These are phyloP conservation scores for Geococcyx californianus DNA, from an alignment of 2,113 vertebrate genomes.

Conservation along the genomic window DNA sequence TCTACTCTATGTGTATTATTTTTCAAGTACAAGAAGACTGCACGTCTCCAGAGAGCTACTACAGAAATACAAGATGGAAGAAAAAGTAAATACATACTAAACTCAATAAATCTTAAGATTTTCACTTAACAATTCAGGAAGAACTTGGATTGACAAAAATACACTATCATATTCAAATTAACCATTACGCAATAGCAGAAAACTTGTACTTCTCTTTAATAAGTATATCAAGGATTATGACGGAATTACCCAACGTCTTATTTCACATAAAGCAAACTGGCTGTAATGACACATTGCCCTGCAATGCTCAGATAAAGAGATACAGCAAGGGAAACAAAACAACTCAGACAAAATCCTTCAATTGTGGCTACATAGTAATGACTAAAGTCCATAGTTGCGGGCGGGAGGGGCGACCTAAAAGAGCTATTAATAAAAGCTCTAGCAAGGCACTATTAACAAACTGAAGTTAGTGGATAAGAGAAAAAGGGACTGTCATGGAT, in stretches of 20 bases:
- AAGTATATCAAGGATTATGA: neutral
- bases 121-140: neutral
- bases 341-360: neutral
- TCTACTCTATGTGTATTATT: accelerated
- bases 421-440: neutral
- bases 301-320: neutral
- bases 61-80: neutral
- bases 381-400: neutral
- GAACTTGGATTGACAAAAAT: neutral
- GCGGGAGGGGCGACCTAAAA: neutral
- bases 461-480: neutral
- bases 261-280: neutral
- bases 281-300: neutral
- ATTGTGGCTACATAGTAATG: neutral
- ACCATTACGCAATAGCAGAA: neutral
- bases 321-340: neutral
- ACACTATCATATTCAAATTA: neutral
- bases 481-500: neutral
- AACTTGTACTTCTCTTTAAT: neutral
- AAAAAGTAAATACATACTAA: neutral
- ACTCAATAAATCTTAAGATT: neutral
- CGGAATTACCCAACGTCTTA: neutral
- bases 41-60: neutral
- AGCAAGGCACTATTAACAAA: neutral
- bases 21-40: neutral